phyloP scores from a whole-genome alignment of 2,888 invertebrate genomes.

The Lucinisca nassula region DNA sequence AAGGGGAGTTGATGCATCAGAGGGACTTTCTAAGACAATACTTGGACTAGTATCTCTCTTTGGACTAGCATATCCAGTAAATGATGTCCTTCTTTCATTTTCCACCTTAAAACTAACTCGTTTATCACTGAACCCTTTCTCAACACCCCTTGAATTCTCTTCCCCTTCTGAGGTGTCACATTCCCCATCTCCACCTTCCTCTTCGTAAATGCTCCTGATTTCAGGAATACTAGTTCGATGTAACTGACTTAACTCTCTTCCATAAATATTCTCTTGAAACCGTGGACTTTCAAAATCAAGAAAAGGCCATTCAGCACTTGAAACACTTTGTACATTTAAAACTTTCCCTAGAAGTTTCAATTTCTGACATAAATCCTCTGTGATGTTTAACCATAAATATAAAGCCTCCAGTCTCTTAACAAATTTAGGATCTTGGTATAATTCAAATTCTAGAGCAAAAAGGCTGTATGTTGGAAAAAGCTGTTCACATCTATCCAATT shows the following conservation, averaged over 20 bases:
- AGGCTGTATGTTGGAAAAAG: constrained; percentile 95
- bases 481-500: constrained; percentile 93
- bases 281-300: constrained; percentile 79
- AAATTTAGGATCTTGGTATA: constrained; percentile 91
- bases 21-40: constrained; percentile 59
- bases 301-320: constrained; percentile 85
- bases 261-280: background rate
- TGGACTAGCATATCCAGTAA: constrained; percentile 49
- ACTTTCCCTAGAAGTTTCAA: constrained; percentile 90
- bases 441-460: constrained; percentile 93
- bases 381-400: constrained; percentile 97
- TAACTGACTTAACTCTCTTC: constrained; percentile 17
- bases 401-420: constrained; percentile 93
- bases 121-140: constrained; percentile 40
- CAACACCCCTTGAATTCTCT: constrained; percentile 14
- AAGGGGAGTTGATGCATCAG: constrained; percentile 77
- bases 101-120: constrained; percentile 66
- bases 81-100: constrained; percentile 40
- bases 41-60: constrained; percentile 73
- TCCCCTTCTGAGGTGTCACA: constrained; percentile 39
- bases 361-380: constrained; percentile 94
- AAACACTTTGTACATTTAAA: constrained; percentile 81
- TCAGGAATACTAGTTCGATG: constrained; percentile 75
- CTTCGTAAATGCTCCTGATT: constrained; percentile 67
- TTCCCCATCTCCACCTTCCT: constrained; percentile 47